Evolutionary conservation across 2,797 vertebrate species (phyloP), one percentile per base, ranked within the genome.

Genomic region (Enteromius viviparus): DNA sequence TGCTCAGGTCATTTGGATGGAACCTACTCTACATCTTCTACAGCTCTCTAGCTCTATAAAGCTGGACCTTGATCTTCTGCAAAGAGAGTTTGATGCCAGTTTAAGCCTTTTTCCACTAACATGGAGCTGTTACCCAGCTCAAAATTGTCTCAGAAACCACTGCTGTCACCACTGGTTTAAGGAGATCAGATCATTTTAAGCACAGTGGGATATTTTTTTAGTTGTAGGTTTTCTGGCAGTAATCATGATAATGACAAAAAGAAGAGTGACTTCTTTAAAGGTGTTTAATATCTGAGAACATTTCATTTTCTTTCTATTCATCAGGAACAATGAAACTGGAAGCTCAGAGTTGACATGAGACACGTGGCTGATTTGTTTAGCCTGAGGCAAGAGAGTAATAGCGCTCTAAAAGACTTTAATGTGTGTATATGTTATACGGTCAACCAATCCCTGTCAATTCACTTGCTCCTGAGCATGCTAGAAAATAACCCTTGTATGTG

Each of bases 261-360:
- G 23, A 76, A 78, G 78, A 71, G 64, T 19, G 77, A 70, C 72
- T 76, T 37, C 77, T 64, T 65, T 72, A 86, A 85, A 87, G 83
- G 82, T 83, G 53, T 69, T 66, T 3, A 71, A 85, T 82, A 81
- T 85, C 82, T 81, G 74, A 85, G 58, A 84, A 80, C 49, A 79
- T 88, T 75, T 82, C 45, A 81, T 26, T 66, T 75, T 55, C 37
- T 65, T 82, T 87, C 65, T 78, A 65, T 82, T 87, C 85, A 85
- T 89, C 82, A 86, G 81, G 81, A 80, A 66, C 64, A 86, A 89
- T 86, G 87, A 89, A 88, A 88, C 64, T 82, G 79, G 79, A 85
- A 80, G 68, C 68, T 10, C 23, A n/a, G 49, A 82, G 85, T 64
- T 84, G 87, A 82, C 23, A 66, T 78, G 74, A 64, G 32, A 69